Base-by-base conservation (phyloP, 2,888 invertebrate genomes). In the Aporophyla lueneburgensis region DNA sequence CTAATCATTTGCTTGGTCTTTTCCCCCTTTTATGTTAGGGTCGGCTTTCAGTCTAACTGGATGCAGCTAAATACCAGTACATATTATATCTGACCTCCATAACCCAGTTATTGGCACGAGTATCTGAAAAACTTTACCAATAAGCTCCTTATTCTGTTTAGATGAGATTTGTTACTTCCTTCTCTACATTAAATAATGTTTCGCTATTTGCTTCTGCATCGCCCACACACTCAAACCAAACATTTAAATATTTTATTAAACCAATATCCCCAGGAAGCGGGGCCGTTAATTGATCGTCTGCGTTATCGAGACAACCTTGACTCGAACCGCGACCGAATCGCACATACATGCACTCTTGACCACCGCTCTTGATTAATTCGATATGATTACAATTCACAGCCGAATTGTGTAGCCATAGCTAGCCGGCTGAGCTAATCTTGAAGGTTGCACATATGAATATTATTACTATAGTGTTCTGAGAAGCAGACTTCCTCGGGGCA, bases 231-330 rank as follows among this genome's bases (percentile, higher is more conserved):
- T 54, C 53, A 78, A 68, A 51, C 62, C 51, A 67, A 72, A 56
- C 81, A 75, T 77, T 76, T 59, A 76, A 71, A 83, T 86, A 85
- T 85, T 86, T 85, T 76, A 72, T 77, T 71, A 70, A 74, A 68
- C 74, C 74, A 70, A 79, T 76, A 85, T 69, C 69, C 71, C 58
- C 73, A 76, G 77, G 72, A 75, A 77, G 71, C 73, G 68, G 53
- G 59, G 68, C 71, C 67, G 61, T 87, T 82, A 84, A 88, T 88
- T 82, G 88, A 82, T 73, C 85, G 78, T 80, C 73, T 77, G 76
- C 78, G 76, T 71, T 86, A 87, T 87, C 81, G 81, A 88, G 68
- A 78, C 79, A 81, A 74, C 88, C 87, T 88, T 87, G 87, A 81
- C 68, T 82, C 74, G 71, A 65, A 67, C 70, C 68, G 72, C 78